Percentiles rank a stretch among this genome's conserved stretches.
phyloP scores from a whole-genome alignment of 2,113 vertebrate species.

The Myotis brandtii region DNA sequence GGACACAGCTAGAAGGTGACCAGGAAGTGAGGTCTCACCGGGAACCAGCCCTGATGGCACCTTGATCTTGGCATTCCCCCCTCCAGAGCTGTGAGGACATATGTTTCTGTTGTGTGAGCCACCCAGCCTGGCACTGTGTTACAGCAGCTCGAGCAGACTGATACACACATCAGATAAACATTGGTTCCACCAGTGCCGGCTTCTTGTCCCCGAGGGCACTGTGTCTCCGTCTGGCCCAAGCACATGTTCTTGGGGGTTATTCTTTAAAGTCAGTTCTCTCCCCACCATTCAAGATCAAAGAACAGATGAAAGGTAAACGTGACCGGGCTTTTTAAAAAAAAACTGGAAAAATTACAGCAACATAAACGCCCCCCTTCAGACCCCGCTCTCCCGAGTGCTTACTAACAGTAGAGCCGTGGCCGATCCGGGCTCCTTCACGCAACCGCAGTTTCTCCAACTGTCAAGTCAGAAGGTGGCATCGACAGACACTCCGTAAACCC shows the following conservation, averaged over 20 bases:
- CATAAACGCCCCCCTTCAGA: neutral
- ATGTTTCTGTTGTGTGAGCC: neutral
- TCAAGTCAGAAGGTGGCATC: neutral
- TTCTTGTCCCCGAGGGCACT: neutral
- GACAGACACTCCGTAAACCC: neutral
- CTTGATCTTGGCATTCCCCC: neutral
- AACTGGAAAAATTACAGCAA: neutral
- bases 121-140: neutral
- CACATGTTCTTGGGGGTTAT: neutral
- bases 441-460: neutral
- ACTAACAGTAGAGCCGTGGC: no score
- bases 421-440: fast-evolving
- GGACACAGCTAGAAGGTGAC: no score
- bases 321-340: neutral
- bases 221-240: neutral
- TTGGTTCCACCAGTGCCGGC: neutral
- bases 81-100: neutral
- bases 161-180: neutral
- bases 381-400: fast-evolving
- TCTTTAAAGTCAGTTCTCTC: neutral
- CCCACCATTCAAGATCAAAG: neutral
- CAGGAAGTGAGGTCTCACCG: neutral
- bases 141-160: neutral
- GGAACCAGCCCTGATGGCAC: neutral
- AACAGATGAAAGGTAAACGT: neutral